Evolutionary conservation across 30 jellyfish, hydroid and myxozoan genomes (phyloP), one percentile per base, ranked within the genome.

Genomic region (Aurelia sp.): DNA sequence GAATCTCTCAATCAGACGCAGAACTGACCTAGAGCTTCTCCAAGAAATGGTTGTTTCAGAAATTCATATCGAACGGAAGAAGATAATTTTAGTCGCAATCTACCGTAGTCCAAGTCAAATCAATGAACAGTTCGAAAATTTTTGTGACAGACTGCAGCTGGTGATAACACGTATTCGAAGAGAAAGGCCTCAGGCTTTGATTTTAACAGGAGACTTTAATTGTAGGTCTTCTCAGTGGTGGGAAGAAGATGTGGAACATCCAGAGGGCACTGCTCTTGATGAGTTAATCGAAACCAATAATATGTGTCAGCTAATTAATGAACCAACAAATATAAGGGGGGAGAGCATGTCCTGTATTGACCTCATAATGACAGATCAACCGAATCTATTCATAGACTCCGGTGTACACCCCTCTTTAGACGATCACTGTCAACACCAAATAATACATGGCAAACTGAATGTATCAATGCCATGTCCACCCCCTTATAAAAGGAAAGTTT

Each of bases 151-250:
- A 62, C 72, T 62, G 21, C 80, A 68, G 27, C 20, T 24, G 19
- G 19, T 7, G 48, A 21, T 68, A 17, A 31, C 24, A 21, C 60
- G 10, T 13, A 40, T 68, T 6, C 58, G 60, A 24, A 68, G 22
- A 11, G 58, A 68, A 38, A 76, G 77, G 38, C 62, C 74, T 22
- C 70, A 59, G 4, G 59, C 88, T 20, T 13, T 76, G 40, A 62
- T 76, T 27, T 61, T 76, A 35, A 76, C 87, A 6, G 75, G 87
- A 13, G 87, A 76, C 59, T 41, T 59, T 41, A 76, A 76, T 27
- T 76, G 88, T 33, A 33, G 93, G 48, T 69, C 93, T 12, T 64
- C 87, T 16, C 93, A 84, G 63, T 84, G 87, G 93, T 59, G 86
- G 87, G 41, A 70, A 24, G 33, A 84, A 21, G 74, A 70, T 22